These are phyloP conservation scores for Xanthorhoe spadicearia DNA, from an alignment of 2,888 invertebrate species.

Conservation along the genomic window DNA sequence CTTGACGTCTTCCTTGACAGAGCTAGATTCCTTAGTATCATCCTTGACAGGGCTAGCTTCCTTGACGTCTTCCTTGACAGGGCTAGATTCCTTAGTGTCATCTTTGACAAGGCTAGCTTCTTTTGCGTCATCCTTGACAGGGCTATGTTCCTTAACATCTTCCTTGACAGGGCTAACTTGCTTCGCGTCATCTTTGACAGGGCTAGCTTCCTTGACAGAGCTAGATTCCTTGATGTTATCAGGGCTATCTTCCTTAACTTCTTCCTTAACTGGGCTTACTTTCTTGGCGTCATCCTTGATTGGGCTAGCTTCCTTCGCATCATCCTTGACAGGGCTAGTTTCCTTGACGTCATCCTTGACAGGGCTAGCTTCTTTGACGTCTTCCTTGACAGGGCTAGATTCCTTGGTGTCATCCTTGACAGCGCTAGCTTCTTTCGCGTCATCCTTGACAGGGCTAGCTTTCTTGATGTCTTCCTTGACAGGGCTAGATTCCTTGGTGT, in stretches of 20 bases:
- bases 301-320: slow-evolving; percentile 28
- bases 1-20: slow-evolving; percentile 15
- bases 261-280: slow-evolving; percentile 13
- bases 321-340: slow-evolving; percentile 8
- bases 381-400: slow-evolving; percentile 7
- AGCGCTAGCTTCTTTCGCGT: slow-evolving; percentile 14
- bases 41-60: slow-evolving; percentile 15
- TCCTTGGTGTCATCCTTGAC: slow-evolving; percentile 9
- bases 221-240: slow-evolving; percentile 25
- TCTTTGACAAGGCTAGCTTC: slow-evolving; percentile 23
- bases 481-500: slow-evolving; percentile 22
- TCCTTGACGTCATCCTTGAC: slow-evolving; percentile 9
- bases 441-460: slow-evolving; percentile 11
- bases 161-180: not conserved
- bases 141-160: slow-evolving; percentile 12
- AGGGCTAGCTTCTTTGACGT: slow-evolving; percentile 15
- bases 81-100: slow-evolving; percentile 19
- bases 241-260: slow-evolving; percentile 17
- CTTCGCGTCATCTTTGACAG: slow-evolving; percentile 16
- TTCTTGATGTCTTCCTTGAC: slow-evolving; percentile 17
- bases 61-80: slow-evolving; percentile 20
- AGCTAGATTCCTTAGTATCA: slow-evolving; percentile 16
- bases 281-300: slow-evolving; percentile 8
- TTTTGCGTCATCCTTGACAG: slow-evolving; percentile 26
- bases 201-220: slow-evolving; percentile 10